A percentile compares a stretch with the other conserved stretches of the same genome.
Evolutionary conservation across 2,888 invertebrate genomes (phyloP).

Genomic region (Muscina levida): DNA sequence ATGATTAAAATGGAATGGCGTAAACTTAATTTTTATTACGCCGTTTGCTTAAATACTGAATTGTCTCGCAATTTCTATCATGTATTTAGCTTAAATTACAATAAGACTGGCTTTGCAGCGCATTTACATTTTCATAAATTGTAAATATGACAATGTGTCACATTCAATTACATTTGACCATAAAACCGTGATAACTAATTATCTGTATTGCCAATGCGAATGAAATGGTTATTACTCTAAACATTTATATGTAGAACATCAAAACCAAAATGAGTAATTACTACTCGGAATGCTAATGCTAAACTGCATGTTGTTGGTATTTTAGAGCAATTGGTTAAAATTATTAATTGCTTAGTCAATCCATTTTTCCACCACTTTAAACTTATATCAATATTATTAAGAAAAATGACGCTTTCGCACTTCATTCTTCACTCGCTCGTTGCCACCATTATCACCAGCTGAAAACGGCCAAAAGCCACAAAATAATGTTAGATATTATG

Average conservation of each 20-base stretch:
- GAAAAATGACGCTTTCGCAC: constrained; percentile 3
- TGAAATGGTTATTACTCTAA: too few relatives aligned
- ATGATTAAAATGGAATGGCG: constrained; percentile 44
- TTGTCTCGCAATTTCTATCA: not conserved
- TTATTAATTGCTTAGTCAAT: too few relatives aligned
- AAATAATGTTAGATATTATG: constrained; percentile 15
- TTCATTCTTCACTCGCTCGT: not conserved
- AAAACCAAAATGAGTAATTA: too few relatives aligned
- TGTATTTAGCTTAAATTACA: constrained; percentile 14
- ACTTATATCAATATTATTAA: not conserved
- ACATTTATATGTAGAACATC: too few relatives aligned
- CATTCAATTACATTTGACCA: not conserved
- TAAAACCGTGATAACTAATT: too few relatives aligned
- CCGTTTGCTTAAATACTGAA: constrained; percentile 27
- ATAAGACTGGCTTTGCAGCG: constrained; percentile 1
- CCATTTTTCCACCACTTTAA: not conserved
- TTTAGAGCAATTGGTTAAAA: too few relatives aligned
- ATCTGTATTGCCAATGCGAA: too few relatives aligned
- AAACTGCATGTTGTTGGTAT: too few relatives aligned
- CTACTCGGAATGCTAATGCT: too few relatives aligned
- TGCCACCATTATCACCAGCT: constrained; percentile 18
- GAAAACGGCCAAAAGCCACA: constrained; percentile 16
- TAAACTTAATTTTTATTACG: constrained; percentile 59
- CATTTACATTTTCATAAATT: constrained; percentile 49
- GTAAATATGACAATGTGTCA: constrained; percentile 31